phyloP scores from a whole-genome alignment of 2,113 vertebrate species.

The Amphilophus citrinellus region DNA sequence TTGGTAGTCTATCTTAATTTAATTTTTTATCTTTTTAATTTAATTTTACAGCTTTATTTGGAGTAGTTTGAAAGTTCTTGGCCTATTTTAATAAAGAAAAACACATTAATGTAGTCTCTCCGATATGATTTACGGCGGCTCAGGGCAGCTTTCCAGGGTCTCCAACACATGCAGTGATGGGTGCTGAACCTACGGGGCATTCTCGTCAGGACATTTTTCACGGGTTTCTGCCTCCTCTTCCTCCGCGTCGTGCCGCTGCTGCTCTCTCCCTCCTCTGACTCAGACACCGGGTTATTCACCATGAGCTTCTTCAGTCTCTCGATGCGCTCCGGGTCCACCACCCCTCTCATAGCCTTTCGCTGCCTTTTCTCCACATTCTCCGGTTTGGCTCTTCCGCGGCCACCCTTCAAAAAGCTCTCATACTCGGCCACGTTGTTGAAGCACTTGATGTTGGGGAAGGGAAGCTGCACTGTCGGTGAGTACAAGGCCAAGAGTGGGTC shows the following conservation, averaged over 20 bases:
- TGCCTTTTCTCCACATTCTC: conserved; percentile 82
- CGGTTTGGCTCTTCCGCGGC: conserved; percentile 82
- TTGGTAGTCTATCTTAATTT: background rate
- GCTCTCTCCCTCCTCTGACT: conserved; percentile 69
- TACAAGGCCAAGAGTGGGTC: conserved; percentile 91
- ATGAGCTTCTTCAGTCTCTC: conserved; percentile 89
- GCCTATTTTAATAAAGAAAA: background rate
- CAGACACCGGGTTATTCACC: conserved; percentile 79
- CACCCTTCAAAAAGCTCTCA: conserved; percentile 87
- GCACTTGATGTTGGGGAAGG: conserved; percentile 87
- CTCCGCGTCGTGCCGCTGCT: conserved; percentile 38
- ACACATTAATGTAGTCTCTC: background rate
- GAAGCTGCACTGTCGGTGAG: conserved; percentile 82
- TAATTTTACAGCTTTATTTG: background rate
- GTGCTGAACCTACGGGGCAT: conserved; percentile 87
- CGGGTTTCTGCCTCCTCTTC: conserved; percentile 71
- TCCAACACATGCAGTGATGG: background rate
- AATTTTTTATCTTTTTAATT: background rate
- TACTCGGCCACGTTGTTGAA: conserved; percentile 94
- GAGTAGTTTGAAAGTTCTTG: background rate
- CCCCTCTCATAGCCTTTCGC: conserved; percentile 73
- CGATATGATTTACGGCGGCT: background rate
- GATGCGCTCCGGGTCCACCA: conserved; percentile 84
- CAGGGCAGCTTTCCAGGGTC: background rate
- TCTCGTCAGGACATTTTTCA: conserved; percentile 92